Evolutionary conservation across 2,113 vertebrate genomes (phyloP), one percentile per base, ranked within the genome.

Genomic region (Poeciliopsis prolifica): DNA sequence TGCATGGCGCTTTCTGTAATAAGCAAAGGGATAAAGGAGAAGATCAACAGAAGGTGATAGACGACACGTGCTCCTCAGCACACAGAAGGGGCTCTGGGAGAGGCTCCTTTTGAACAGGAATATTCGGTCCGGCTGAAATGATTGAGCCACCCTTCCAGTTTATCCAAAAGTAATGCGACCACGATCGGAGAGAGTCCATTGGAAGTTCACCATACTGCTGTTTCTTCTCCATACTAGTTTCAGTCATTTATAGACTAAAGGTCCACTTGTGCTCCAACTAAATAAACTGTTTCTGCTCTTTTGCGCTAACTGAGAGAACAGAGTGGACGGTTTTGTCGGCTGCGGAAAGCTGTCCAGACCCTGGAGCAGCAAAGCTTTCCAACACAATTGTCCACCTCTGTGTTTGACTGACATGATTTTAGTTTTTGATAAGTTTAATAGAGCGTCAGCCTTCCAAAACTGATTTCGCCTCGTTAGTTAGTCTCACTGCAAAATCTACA

Each of bases 21-120:
- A 77, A 75, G 15, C 44, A 58, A 68, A 54, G 28, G 70, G 40
- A 73, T 83, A 65, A 77, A 80, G 73, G 69, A 37, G 61, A 78
- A 88, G 63, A 86, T 75, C 77, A 77, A 77, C 83, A 84, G 67
- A 63, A 80, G 80, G 78, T 69, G 84, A 73, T 12, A 84, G 87
- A 85, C 82, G 65, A 61, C 29, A 54, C 67, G 65, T 66, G 28
- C 54, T 11, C 63, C 37, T 13, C 33, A 28, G 58, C 17, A 31
- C n/a, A n/a, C 15, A n/a, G 17, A 3, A 42, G 22, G 15, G 12
- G 30, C 13, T 1, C 37, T 66, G 31, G 19, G 51, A 8, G 19
- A 29, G 28, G 28, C 10, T 54, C 48, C n/a, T 4, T 74, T 74
- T 72, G 29, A 64, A 71, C 51, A 48, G 24, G 54, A 15, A 10